Evolutionary conservation across 2,888 invertebrate species (phyloP).

Genomic region (Heliconius sara): DNA sequence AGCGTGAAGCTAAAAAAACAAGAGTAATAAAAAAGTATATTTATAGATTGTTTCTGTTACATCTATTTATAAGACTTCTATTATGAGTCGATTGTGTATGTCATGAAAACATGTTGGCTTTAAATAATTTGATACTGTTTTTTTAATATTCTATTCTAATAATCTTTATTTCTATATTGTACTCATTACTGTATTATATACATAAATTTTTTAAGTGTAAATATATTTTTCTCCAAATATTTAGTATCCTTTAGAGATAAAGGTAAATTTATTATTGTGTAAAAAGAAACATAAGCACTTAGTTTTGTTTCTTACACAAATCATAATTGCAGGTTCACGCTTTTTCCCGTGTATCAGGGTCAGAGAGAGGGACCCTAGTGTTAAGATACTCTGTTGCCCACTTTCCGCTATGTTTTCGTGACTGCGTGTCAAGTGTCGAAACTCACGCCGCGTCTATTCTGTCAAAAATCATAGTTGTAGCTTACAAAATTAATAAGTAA

Average conservation of each 20-base stretch:
- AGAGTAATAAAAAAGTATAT: neutral
- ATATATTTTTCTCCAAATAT: neutral
- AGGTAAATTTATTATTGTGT: neutral
- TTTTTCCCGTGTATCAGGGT: too few relatives aligned
- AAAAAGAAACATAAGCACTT: too few relatives aligned
- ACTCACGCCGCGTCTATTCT: neutral
- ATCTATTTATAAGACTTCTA: conserved; percentile 24
- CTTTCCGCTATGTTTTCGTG: neutral
- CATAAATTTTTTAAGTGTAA: neutral
- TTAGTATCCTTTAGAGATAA: neutral
- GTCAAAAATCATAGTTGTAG: neutral
- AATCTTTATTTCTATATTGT: neutral
- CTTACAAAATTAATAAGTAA: neutral
- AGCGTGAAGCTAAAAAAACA: neutral
- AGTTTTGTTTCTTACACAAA: neutral
- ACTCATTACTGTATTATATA: neutral
- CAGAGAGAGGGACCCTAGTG: too few relatives aligned
- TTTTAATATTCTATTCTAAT: neutral
- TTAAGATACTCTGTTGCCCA: too few relatives aligned
- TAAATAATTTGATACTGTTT: neutral
- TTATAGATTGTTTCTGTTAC: conserved; percentile 7
- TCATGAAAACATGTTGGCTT: conserved; percentile 1
- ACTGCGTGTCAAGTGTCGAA: neutral
- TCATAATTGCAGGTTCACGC: neutral
- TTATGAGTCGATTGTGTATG: neutral